Base-by-base conservation (phyloP, 2,113 vertebrate genomes). In the Prionailurus bengalensis region DNA sequence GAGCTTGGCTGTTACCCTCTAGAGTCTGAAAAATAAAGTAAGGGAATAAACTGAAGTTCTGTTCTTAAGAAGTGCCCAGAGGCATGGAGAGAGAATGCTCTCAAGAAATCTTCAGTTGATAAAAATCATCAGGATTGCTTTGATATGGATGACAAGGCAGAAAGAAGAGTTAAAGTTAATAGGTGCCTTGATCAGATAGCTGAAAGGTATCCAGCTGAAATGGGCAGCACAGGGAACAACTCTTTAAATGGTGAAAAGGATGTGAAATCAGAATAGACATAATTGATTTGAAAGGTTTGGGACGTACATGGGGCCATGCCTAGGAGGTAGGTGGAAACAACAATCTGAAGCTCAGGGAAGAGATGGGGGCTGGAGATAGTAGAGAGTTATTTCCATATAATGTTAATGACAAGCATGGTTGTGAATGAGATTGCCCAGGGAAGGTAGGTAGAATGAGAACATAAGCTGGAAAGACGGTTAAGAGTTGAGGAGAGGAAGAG, bases 1-100 rank as follows among this genome's bases (percentile, higher is more conserved):
- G 45, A 84, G 27, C 39, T 92, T 92, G 85, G 58, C 33, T 21
- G 1, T 92, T 73, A 70, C 51, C 13, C 17, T 17, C 15, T 58
- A 53, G 53, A 14, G 19, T n/a, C 48, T 86, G 74, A 93, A 85
- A 91, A 85, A 33, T 80, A 63, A 94, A 93, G 53, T 51, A 76
- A 45, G 58, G 12, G 5, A 68, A 27, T 85, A 92, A 83, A 74
- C 25, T 61, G 78, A 89, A 36, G 11, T 84, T 81, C 66, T 76
- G 0, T 55, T 70, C 39, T 90, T 36, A 91, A 65, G 21, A 85
- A 93, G 27, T 87, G 23, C 70, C 39, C 58, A 71, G 55, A 89
- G 48, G 13, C 23, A n/a, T 2, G 36, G 55, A 61, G 31, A 80
- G 16, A 25, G 23, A 21, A 42, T 65, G 39, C 33, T 80, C 70